Evolutionary conservation across 2,888 invertebrate species (phyloP), one percentile per base, ranked within the genome.

Genomic region (Cryptosula pallasiana): DNA sequence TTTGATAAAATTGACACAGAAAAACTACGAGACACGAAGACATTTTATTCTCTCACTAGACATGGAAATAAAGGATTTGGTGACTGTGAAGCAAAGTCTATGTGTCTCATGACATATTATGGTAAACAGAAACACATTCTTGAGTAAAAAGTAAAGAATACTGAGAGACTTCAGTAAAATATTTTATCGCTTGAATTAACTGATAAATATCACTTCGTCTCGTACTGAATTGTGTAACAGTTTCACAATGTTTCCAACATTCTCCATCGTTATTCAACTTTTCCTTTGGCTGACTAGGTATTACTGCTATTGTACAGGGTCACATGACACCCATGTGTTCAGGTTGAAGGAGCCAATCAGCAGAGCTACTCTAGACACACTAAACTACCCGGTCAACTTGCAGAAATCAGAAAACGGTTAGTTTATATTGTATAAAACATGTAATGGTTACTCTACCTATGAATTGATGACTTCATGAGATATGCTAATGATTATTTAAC

Each of bases 311-410:
- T 45, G 9, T 45, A 45, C 45, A 55, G 55, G 55, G 3, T 55
- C 55, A 20, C 55, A 55, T 55, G 55, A 55, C 55, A 55, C 55
- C 16, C 55, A 55, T 55, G 23, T 55, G 25, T 55, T 55, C 55
- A 55, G 55, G n/a, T 23, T 55, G 25, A 55, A 55, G 9, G 25
- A 3, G 16, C 55, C 55, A 23, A 25, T 55, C 5, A 5, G n/a
- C 5, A 25, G 3, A 16, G 25, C 9, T 5, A 25, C 55, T 16
- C 23, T 55, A 25, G 3, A 55, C 9, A 5, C 5, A 20, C 23
- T 55, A 5, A 55, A 55, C 23, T 55, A 55, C 55, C 55, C 55
- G 5, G 55, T 55, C 13, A 55, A 55, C 25, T n/a, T 55, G 55
- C 55, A 55, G 55, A 20, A 55, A n/a, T 20, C 55, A n/a, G 55